Base-by-base conservation (phyloP, 2,888 invertebrate species). In the Micropterix aruncella region DNA sequence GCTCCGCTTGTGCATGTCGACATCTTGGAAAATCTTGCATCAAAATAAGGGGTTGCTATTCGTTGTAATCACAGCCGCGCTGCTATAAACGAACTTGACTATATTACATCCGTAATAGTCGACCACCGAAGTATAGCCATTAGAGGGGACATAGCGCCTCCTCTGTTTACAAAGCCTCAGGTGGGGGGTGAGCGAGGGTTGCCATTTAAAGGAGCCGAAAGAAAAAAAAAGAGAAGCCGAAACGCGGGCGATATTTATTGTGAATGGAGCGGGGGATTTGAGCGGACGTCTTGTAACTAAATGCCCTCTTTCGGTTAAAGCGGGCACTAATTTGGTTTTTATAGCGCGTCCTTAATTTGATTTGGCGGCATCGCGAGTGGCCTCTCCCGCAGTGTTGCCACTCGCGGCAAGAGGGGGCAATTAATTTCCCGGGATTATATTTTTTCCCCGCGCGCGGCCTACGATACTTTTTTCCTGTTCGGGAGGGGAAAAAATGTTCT, bases 311-410 rank as follows among this genome's bases (percentile, higher is more conserved):
- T 68, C 69, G 67, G 67, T 66, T 70, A 68, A 69, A 69, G 66
- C 69, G 69, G 63, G 65, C 69, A 70, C 70, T 71, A 71, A 71
- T 71, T 71, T 70, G 70, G 69, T 71, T 71, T 71, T 71, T 71
- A 71, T 67, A 69, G 70, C 68, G 69, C 64, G 62, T 65, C 62
- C 66, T 69, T 71, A 70, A 71, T 71, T 70, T 70, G 71, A 70
- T 70, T 71, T 69, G 70, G 70, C 70, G 66, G 69, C 67, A 64
- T 65, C 65, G 65, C 66, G 62, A 65, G 49, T 45, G 36, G 36
- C 65, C 64, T 55, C 60, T 56, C 44, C 43, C 17, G 18, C 65
- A 67, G 66, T 69, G 68, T 66, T 66, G 67, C 65, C 62, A 37
- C 36, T 42, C 37, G 36, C 37, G 14, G 19, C n/a, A n/a, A 65